Conservation (phyloP, 2,113 vertebrate species). For the Salvelinus sp. region DNA sequence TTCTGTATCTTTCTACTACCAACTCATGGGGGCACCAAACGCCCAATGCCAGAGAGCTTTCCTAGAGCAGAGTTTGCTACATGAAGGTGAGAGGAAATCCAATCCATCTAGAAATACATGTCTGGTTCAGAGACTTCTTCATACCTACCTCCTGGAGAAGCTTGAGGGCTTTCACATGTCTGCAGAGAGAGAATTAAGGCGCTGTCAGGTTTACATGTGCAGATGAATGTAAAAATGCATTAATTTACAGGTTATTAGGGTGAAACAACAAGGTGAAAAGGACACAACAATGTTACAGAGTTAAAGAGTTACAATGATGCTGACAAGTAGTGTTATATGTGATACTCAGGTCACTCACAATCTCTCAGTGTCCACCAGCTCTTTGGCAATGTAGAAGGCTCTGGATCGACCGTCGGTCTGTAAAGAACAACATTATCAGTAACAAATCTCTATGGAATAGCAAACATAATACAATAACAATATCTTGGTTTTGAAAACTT, state of each 20-base stretch:
- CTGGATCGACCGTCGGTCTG: conserved; percentile 85
- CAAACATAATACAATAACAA: not conserved
- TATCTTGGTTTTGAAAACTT: not conserved
- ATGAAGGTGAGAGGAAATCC: not conserved
- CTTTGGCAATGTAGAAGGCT: conserved; percentile 83
- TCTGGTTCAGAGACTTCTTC: not conserved
- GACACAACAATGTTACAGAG: not conserved
- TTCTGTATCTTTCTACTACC: not conserved
- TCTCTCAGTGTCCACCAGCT: conserved; percentile 87
- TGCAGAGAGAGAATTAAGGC: conserved; percentile 58
- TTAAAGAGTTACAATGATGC: not conserved
- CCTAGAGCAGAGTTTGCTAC: not conserved
- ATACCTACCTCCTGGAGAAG: conserved; percentile 79
- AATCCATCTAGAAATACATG: not conserved
- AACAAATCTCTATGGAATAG: not conserved
- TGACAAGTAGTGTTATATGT: not conserved
- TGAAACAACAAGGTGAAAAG: not conserved
- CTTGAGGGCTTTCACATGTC: conserved; percentile 85
- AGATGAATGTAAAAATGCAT: not conserved
- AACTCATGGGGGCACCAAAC: not conserved
- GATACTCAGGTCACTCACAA: conserved; percentile 74
- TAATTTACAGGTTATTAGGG: not conserved
- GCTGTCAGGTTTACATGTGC: not conserved
- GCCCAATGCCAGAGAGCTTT: not conserved
- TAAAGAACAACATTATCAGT: conserved; percentile 40